A percentile compares a stretch with the other conserved stretches of the same genome.
These are phyloP conservation scores for Dasypogon diadema DNA, from an alignment of 2,888 invertebrate genomes.

Conservation along the genomic window DNA sequence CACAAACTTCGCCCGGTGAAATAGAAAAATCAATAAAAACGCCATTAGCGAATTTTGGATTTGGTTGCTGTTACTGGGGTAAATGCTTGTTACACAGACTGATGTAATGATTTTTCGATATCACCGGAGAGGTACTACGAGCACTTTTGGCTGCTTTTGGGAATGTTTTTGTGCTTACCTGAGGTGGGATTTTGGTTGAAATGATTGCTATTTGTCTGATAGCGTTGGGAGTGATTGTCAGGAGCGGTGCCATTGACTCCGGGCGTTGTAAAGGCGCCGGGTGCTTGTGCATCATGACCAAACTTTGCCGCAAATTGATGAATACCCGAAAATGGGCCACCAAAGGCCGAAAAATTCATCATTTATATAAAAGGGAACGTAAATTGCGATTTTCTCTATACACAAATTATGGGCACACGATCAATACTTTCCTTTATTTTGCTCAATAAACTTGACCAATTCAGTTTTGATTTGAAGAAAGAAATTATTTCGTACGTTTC, in stretches of 20 bases:
- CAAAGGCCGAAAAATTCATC: slow-evolving; percentile 70
- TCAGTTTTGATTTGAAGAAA: no score
- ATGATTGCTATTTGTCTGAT: slow-evolving; percentile 69
- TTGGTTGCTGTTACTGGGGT: slow-evolving; percentile 47
- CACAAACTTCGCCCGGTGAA: slow-evolving; percentile 55
- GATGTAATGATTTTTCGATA: slow-evolving; percentile 46
- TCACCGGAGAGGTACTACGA: background rate
- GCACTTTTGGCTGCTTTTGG: background rate
- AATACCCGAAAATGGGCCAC: slow-evolving; percentile 68
- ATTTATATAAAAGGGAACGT: slow-evolving; percentile 57
- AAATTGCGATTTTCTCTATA: slow-evolving; percentile 14
- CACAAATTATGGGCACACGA: slow-evolving; percentile 12
- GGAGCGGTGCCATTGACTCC: slow-evolving; percentile 63
- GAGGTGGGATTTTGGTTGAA: slow-evolving; percentile 66
- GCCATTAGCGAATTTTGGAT: slow-evolving; percentile 59
- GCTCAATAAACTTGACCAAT: background rate
- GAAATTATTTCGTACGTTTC: background rate
- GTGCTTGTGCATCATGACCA: slow-evolving; percentile 66
- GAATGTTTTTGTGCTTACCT: slow-evolving; percentile 38
- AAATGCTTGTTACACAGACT: background rate
- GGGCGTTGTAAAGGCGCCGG: slow-evolving; percentile 67
- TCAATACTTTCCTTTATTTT: slow-evolving; percentile 6
- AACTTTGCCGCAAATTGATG: slow-evolving; percentile 69
- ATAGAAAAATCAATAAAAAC: slow-evolving; percentile 62
- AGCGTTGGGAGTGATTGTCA: slow-evolving; percentile 68